Evolutionary conservation across 2,797 vertebrate genomes (phyloP).

Genomic region (Muraenolepis orangiensis): DNA sequence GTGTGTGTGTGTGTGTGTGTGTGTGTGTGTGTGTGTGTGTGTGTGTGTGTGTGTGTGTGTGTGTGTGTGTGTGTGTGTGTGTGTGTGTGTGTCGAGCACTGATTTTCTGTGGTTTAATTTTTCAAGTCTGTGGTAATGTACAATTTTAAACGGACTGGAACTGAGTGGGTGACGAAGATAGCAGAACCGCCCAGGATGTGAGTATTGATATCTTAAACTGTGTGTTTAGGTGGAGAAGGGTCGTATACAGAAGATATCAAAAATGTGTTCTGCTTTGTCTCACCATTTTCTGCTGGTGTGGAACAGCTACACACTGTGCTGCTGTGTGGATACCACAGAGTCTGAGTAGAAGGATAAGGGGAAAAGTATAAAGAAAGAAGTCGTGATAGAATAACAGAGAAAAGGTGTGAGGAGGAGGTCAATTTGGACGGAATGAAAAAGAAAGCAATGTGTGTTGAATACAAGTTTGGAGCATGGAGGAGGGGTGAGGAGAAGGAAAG

Average conservation of each 20-base stretch:
- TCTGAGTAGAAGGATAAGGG: constrained; percentile 1
- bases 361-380: not conserved
- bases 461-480: constrained; percentile 1
- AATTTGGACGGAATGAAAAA: not conserved
- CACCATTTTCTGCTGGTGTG: constrained; percentile 34
- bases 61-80: too few species aligned
- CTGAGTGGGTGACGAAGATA: too few species aligned
- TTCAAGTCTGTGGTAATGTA: too few species aligned
- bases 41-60: too few species aligned
- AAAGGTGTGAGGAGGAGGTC: constrained; percentile 1
- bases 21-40: too few species aligned
- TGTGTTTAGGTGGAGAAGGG: constrained; percentile 6
- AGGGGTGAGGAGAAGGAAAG: not conserved
- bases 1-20: too few species aligned
- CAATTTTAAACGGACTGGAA: too few species aligned
- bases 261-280: constrained; percentile 41
- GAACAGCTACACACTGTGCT: constrained; percentile 33
- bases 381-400: not conserved
- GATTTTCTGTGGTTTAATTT: too few species aligned
- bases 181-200: too few species aligned
- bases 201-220: too few species aligned
- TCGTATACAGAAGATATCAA: constrained; percentile 36
- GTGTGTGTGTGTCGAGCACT: too few species aligned
- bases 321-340: constrained; percentile 31
- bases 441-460: too few species aligned